A percentile compares a stretch with the other conserved stretches of the same genome.
These are phyloP conservation scores for Conus canariensis DNA, from an alignment of 2,888 invertebrate species.

Conservation along the genomic window DNA sequence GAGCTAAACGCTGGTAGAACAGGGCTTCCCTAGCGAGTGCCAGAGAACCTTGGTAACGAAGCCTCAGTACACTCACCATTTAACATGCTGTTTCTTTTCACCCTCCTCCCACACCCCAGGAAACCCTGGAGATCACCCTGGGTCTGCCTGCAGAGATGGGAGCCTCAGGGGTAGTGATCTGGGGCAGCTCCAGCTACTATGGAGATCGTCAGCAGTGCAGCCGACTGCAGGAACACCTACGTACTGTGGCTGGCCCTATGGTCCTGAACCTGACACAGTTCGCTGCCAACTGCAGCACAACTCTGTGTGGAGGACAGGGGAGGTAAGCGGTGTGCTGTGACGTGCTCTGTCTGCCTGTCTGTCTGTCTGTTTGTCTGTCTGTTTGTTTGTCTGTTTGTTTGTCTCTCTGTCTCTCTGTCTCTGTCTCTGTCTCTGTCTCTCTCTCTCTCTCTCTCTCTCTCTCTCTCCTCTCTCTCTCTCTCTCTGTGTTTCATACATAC, in stretches of 20 bases:
- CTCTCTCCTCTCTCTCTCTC: too few species aligned
- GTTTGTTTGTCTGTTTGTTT: background rate
- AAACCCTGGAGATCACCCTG: constrained; percentile 58
- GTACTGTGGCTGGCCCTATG: constrained; percentile 60
- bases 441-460: background rate
- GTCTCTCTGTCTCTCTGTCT: background rate
- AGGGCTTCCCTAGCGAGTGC: too few species aligned
- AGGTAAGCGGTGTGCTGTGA: constrained; percentile 28
- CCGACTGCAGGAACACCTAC: constrained; percentile 52
- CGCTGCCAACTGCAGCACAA: constrained; percentile 40
- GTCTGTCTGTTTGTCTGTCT: background rate
- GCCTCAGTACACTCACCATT: too few species aligned
- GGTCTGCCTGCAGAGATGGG: constrained; percentile 58
- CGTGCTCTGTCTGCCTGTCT: background rate
- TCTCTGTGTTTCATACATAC: too few species aligned
- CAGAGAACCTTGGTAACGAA: too few species aligned
- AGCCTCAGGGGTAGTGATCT: constrained; percentile 61
- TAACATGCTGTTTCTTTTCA: too few species aligned
- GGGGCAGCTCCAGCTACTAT: constrained; percentile 59
- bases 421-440: background rate
- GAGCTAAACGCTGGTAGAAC: too few species aligned
- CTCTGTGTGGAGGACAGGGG: constrained; percentile 52
- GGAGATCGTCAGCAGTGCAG: constrained; percentile 51
- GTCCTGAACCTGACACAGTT: constrained; percentile 52
- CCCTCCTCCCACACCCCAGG: constrained; percentile 46